Percentiles rank a stretch among this genome's conserved stretches.
Conservation (phyloP, 2,797 vertebrate species). For the Hyperoplus immaculatus region DNA sequence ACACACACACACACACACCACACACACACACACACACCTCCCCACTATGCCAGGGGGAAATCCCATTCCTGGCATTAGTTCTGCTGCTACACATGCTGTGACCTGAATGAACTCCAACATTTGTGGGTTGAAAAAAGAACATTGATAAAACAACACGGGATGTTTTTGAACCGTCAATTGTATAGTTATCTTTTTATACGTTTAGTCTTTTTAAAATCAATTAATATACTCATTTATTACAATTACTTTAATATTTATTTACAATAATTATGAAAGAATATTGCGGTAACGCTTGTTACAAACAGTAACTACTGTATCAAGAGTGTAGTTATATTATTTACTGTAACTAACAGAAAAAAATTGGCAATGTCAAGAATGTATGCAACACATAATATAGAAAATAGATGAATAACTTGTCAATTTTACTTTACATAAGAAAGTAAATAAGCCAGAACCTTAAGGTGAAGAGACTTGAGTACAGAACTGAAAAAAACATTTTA, state of each 20-base stretch:
- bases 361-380: too few relatives aligned
- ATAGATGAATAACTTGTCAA: slow-evolving; percentile 31
- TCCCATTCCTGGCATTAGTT: slow-evolving; percentile 80
- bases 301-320: too few relatives aligned
- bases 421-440: slow-evolving; percentile 29
- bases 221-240: too few relatives aligned
- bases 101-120: slow-evolving; percentile 45
- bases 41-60: slow-evolving; percentile 71
- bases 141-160: not conserved
- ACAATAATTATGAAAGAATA: too few relatives aligned
- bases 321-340: too few relatives aligned
- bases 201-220: too few relatives aligned
- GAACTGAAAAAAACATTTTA: slow-evolving; percentile 38
- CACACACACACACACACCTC: slow-evolving; percentile 2
- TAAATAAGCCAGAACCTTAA: slow-evolving; percentile 42
- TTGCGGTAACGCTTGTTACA: too few relatives aligned
- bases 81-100: slow-evolving; percentile 67
- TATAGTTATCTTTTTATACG: too few relatives aligned
- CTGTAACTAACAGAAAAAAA: too few relatives aligned
- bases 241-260: too few relatives aligned
- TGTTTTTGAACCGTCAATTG: too few relatives aligned
- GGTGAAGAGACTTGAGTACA: slow-evolving; percentile 40
- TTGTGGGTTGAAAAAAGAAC: slow-evolving; percentile 38
- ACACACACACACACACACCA: too few relatives aligned
- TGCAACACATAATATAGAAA: not conserved